Base-by-base conservation (phyloP, 2,113 vertebrate genomes). In the Lichenostomus cassidix region DNA sequence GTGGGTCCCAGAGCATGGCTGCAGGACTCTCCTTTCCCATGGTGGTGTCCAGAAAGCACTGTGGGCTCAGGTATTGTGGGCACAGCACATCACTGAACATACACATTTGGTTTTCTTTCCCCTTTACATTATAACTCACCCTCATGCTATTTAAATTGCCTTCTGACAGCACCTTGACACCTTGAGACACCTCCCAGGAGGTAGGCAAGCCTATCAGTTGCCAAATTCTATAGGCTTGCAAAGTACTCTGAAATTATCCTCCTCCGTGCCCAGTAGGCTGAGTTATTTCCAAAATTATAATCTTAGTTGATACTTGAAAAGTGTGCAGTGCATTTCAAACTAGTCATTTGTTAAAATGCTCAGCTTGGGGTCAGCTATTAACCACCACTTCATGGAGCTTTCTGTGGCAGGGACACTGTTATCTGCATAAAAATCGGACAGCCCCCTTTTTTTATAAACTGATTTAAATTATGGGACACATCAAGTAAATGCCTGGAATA, bases 221-320 rank as follows among this genome's bases (percentile, higher is more conserved):
- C 44, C 0, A 2, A 1, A 31, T 90, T 88, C 75, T 77, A 39
- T 7, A 50, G 63, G 39, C 28, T 84, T 81, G 42, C 29, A 47
- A 83, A 94, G 35, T 64, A 68, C 69, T 78, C 92, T 93, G 80
- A 81, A 94, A 87, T 81, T 23, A 93, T 84, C 77, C 56, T 92
- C 60, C 64, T 59, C 69, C 0, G 0, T 50, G 42, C 64, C 58
- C 31, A 44, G 65, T 4, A 77, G 80, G 52, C 39, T 39, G 37
- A 81, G 23, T 60, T 81, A 77, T 71, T 90, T 87, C 80, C 55
- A 75, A 81, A 92, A 83, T 1, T 0, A 89, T 67, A 93, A 78
- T 74, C 71, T 70, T 14, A 88, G 39, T 4, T 64, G 56, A 37
- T 87, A 89, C 41, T 78, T 81, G 80, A 74, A 92, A 89, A 47